phyloP scores from a whole-genome alignment of 1,140 invertebrate species.

The Ceratosolen fusciceps region DNA sequence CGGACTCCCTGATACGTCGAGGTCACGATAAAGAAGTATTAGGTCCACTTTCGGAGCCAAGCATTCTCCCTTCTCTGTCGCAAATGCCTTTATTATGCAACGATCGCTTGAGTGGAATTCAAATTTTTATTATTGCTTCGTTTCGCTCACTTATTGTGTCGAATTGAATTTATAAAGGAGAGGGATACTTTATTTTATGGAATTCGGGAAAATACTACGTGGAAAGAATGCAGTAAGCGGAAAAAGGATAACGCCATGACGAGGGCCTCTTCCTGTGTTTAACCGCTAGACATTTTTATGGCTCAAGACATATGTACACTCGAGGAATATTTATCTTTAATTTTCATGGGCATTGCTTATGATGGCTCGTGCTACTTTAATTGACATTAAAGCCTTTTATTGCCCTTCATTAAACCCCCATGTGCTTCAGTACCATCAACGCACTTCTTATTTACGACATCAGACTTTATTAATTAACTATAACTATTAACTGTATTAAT shows the following conservation, averaged over 20 bases:
- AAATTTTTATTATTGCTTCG: conserved; percentile 14
- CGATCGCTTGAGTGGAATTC: conserved; percentile 5
- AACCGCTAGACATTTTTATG: neutral
- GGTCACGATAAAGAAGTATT: neutral
- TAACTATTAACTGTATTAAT: no score
- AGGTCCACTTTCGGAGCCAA: neutral
- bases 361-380: neutral
- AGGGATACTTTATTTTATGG: conserved; percentile 17
- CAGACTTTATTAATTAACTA: no score
- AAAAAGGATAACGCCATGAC: neutral
- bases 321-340: conserved; percentile 11
- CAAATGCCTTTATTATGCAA: neutral
- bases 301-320: neutral
- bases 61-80: neutral
- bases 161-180: neutral
- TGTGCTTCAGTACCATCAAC: no score
- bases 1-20: neutral
- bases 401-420: neutral
- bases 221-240: neutral
- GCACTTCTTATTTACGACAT: no score
- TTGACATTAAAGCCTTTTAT: neutral
- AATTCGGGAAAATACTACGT: neutral
- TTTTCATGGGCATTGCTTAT: neutral
- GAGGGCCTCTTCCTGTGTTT: neutral
- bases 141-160: conserved; percentile 3